These are phyloP conservation scores for Tuberolachnus salignus DNA, from an alignment of 2,888 invertebrate genomes.

Conservation along the genomic window DNA sequence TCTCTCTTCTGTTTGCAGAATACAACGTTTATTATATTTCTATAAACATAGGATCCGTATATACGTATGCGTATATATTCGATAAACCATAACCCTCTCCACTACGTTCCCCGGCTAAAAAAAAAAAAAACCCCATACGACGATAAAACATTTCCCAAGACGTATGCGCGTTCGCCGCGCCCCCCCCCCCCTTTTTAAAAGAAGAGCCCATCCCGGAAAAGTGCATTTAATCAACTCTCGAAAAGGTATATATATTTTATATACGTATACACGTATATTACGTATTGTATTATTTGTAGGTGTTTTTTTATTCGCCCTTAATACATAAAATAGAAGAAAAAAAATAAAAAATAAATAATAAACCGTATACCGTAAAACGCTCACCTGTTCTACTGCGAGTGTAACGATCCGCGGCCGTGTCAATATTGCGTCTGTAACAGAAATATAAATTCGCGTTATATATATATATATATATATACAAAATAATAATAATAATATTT, in stretches of 20 bases:
- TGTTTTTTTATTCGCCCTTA: too few species aligned
- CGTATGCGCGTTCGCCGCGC: not conserved
- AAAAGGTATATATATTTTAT: slow-evolving; percentile 19
- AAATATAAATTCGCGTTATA: slow-evolving; percentile 3
- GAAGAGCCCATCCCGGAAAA: too few species aligned
- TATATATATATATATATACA: too few species aligned
- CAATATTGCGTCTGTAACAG: slow-evolving; percentile 26
- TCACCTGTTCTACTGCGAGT: slow-evolving; percentile 45
- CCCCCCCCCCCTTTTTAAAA: not conserved
- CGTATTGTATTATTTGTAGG: slow-evolving; percentile 28
- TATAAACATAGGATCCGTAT: slow-evolving; percentile 4
- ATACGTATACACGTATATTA: not conserved
- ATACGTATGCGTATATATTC: not conserved
- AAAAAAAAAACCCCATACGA: slow-evolving; percentile 43
- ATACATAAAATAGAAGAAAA: too few species aligned
- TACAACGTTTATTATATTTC: slow-evolving; percentile 2
- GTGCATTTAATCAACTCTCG: slow-evolving; percentile 48
- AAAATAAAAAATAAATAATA: too few species aligned
- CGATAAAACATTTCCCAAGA: slow-evolving; percentile 44
- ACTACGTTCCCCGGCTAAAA: too few species aligned
- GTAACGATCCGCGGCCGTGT: slow-evolving; percentile 18
- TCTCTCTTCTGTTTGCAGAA: not conserved
- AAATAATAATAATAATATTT: not conserved
- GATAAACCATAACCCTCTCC: slow-evolving; percentile 51
- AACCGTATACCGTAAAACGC: slow-evolving; percentile 27